Evolutionary conservation across 2,888 invertebrate genomes (phyloP).

Genomic region (Diachrysia chrysitis): DNA sequence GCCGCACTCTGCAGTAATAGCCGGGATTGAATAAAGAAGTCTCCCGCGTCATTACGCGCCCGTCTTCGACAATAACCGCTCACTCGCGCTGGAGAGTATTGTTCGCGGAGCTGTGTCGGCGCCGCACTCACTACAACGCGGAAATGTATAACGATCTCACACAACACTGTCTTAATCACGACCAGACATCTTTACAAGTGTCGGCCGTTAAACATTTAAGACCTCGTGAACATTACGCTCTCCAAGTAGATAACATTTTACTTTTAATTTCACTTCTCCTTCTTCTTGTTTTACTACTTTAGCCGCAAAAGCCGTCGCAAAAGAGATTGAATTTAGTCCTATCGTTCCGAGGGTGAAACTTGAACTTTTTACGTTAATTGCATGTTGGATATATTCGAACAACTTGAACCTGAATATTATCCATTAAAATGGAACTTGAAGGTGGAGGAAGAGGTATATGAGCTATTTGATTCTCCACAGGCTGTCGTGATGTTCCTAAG

Average conservation of each 20-base stretch:
- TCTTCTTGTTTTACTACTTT: background rate
- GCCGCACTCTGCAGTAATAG: conserved; percentile 3
- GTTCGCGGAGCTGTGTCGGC: background rate
- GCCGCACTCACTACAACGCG: background rate
- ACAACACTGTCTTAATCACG: background rate
- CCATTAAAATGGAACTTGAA: no score
- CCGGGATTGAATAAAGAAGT: conserved; percentile 13
- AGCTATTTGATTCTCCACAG: no score
- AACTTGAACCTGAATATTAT: no score
- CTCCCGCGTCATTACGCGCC: conserved; percentile 10
- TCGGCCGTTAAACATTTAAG: background rate
- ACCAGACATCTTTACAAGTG: background rate
- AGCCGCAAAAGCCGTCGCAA: background rate
- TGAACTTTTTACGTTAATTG: background rate
- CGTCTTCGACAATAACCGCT: conserved; percentile 10
- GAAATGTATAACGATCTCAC: background rate
- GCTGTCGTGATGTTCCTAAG: background rate
- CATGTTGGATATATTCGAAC: background rate
- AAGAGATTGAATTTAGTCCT: background rate
- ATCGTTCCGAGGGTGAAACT: background rate
- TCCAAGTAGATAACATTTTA: background rate
- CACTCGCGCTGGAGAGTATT: conserved; percentile 10
- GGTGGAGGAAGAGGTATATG: no score
- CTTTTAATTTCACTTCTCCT: background rate
- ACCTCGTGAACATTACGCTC: background rate